A percentile compares a stretch with the other conserved stretches of the same genome.
phyloP scores from a whole-genome alignment of 1,140 invertebrate species.

The Drosophila sucinea region DNA sequence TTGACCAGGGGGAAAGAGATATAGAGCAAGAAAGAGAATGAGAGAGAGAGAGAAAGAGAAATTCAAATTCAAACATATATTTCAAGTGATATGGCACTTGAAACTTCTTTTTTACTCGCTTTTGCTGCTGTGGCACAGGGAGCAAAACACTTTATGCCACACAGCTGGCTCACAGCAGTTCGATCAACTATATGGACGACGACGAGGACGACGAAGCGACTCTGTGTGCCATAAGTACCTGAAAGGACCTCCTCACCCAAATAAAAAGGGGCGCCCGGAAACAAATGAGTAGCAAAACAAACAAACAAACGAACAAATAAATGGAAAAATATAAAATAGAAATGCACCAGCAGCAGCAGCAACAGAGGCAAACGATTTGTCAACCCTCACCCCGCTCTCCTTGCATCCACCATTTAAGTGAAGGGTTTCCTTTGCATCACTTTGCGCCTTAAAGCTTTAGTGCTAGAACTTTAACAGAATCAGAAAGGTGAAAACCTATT shows the following conservation, averaged over 20 bases:
- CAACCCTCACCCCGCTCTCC: neutral
- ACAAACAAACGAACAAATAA: slow-evolving; percentile 14
- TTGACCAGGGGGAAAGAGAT: slow-evolving; percentile 49
- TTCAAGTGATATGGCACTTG: slow-evolving; percentile 64
- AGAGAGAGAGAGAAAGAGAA: slow-evolving; percentile 2
- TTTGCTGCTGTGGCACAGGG: slow-evolving; percentile 6
- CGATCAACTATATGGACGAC: slow-evolving; percentile 52
- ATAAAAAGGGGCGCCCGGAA: slow-evolving; percentile 17
- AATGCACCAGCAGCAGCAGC: slow-evolving; percentile 3
- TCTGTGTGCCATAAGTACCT: neutral
- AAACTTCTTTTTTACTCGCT: slow-evolving; percentile 44
- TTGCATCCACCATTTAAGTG: neutral
- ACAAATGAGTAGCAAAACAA: slow-evolving; percentile 9
- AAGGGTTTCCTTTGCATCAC: neutral
- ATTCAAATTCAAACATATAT: slow-evolving; percentile 54
- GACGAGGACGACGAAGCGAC: neutral
- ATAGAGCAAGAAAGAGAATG: neutral
- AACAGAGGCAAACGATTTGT: slow-evolving; percentile 7
- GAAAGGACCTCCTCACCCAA: slow-evolving; percentile 32
- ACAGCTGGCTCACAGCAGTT: slow-evolving; percentile 62
- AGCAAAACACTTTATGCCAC: slow-evolving; percentile 51
- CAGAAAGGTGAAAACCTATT: no score
- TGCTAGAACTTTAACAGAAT: no score
- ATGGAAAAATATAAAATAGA: slow-evolving; percentile 19
- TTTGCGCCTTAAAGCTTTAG: neutral